Evolutionary conservation across 2,888 invertebrate species (phyloP).

Genomic region (Anticlea derivata): DNA sequence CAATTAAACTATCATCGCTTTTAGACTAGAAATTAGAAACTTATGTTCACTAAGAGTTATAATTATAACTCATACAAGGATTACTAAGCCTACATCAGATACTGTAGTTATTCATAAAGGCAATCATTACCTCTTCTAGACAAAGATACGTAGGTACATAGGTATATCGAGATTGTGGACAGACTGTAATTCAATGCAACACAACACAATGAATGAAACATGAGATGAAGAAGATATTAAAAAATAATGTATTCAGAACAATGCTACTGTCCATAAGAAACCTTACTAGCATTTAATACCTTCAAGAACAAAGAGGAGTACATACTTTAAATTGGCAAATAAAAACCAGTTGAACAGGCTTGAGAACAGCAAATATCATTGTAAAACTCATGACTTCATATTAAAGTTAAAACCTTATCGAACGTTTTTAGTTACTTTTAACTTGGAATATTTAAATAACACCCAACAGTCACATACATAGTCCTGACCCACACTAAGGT

Average conservation of each 20-base stretch:
- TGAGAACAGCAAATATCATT: conserved; percentile 12
- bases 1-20: too few species aligned
- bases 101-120: neutral
- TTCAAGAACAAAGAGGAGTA: conserved; percentile 7
- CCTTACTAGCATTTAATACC: conserved; percentile 10
- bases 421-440: too few species aligned
- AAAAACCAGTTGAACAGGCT: conserved; percentile 20
- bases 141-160: conserved; percentile 1
- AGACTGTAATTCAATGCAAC: conserved; percentile 44
- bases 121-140: neutral
- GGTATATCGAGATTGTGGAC: conserved; percentile 19
- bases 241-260: conserved; percentile 40
- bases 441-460: too few species aligned
- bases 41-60: too few species aligned
- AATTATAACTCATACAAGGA: too few species aligned
- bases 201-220: conserved; percentile 41
- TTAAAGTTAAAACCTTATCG: too few species aligned
- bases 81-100: neutral
- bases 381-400: neutral
- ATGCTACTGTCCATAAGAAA: conserved; percentile 23
- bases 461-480: too few species aligned
- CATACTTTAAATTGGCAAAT: conserved; percentile 11
- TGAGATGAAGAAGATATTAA: conserved; percentile 36
- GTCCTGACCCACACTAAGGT: too few species aligned
- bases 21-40: too few species aligned